Conservation (phyloP, 2,888 invertebrate species). For the Ormyrus thymus region DNA sequence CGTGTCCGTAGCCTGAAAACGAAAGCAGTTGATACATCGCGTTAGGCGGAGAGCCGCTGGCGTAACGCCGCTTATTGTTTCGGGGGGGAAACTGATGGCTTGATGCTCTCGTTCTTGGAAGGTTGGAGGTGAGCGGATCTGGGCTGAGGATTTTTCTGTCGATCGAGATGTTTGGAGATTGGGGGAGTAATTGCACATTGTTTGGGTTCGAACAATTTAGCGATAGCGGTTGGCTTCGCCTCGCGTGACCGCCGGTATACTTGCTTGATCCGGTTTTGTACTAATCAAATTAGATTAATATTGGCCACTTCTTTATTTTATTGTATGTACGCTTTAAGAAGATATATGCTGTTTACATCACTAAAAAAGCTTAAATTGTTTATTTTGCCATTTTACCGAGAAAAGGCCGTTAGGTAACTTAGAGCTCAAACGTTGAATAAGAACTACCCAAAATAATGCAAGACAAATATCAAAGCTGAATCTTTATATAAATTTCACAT, state of each 20-base stretch:
- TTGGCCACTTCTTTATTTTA: no score
- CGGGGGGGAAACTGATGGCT: not conserved
- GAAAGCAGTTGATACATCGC: not conserved
- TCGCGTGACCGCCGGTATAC: no score
- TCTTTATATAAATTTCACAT: not conserved
- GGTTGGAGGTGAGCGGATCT: not conserved
- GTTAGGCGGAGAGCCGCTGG: constrained; percentile 9
- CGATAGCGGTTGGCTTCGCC: no score
- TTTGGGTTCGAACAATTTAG: not conserved
- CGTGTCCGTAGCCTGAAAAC: constrained; percentile 36
- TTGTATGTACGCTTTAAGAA: no score
- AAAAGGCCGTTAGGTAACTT: no score
- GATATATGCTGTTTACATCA: no score
- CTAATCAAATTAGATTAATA: not conserved
- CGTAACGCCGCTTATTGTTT: not conserved
- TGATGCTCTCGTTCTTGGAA: constrained; percentile 7
- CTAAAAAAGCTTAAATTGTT: no score
- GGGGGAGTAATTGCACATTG: constrained; percentile 8
- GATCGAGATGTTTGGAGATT: not conserved
- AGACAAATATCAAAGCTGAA: no score
- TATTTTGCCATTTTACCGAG: no score
- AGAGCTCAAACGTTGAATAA: no score
- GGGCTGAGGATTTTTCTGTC: not conserved
- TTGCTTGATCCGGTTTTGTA: not conserved
- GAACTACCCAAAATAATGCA: no score